Percentiles rank a stretch among this genome's conserved stretches.
phyloP scores from a whole-genome alignment of 2,888 invertebrate genomes.

The Idaea straminata region DNA sequence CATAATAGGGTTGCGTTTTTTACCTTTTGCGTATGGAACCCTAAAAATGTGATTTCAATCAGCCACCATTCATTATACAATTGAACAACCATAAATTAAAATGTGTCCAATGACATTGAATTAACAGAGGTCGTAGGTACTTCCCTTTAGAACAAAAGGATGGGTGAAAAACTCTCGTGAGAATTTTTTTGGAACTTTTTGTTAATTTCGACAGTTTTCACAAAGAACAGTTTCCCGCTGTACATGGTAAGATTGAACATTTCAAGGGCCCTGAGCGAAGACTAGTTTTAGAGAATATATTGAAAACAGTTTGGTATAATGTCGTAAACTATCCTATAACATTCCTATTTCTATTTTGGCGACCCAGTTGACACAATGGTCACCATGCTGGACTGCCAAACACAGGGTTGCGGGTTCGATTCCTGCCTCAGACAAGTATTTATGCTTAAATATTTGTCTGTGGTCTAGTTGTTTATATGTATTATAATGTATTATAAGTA shows the following conservation, averaged over 20 bases:
- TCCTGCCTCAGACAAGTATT: too few relatives aligned
- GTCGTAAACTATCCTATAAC: not conserved
- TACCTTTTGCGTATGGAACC: not conserved
- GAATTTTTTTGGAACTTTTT: not conserved
- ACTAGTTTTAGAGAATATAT: too few relatives aligned
- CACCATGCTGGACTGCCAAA: too few relatives aligned
- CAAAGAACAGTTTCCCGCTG: not conserved
- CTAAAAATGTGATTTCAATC: not conserved
- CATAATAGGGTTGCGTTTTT: too few relatives aligned
- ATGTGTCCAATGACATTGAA: constrained; percentile 17
- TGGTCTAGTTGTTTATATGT: too few relatives aligned
- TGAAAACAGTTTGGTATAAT: not conserved
- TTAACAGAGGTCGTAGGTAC: constrained; percentile 12
- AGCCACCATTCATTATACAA: not conserved
- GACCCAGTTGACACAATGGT: too few relatives aligned
- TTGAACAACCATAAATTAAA: not conserved
- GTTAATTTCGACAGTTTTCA: not conserved
- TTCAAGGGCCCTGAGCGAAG: too few relatives aligned
- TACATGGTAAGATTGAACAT: too few relatives aligned
- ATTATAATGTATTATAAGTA: too few relatives aligned
- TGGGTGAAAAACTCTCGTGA: constrained; percentile 22
- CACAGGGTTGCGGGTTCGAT: too few relatives aligned
- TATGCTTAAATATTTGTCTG: too few relatives aligned
- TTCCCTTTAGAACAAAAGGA: constrained; percentile 27
- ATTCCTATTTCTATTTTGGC: too few relatives aligned